These are phyloP conservation scores for Caenorhabditis latens DNA, from an alignment of 1,140 invertebrate genomes.

Conservation along the genomic window DNA sequence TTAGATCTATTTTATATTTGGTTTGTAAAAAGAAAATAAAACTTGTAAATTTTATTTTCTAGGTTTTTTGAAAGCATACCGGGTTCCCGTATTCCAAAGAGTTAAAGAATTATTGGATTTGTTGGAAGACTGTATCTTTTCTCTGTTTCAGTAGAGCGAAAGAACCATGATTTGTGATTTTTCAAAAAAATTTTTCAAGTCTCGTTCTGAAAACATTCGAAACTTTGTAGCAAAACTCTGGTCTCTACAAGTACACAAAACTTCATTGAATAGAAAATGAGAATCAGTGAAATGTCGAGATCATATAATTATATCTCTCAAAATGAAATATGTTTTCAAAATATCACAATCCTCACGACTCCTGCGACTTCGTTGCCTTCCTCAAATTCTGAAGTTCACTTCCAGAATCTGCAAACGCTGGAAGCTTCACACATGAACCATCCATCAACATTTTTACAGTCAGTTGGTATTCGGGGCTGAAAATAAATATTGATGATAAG, in stretches of 20 bases:
- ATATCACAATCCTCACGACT: not conserved
- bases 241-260: no score
- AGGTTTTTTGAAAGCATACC: no score
- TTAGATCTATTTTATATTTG: not conserved
- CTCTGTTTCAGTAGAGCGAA: not conserved
- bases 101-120: not conserved
- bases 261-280: no score
- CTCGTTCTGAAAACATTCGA: no score
- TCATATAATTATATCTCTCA: no score
- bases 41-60: not conserved
- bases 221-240: no score
- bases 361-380: conserved; percentile 4
- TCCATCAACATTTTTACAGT: conserved; percentile 41
- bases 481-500: conserved; percentile 1
- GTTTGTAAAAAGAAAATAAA: not conserved
- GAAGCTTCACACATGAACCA: not conserved
- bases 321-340: no score
- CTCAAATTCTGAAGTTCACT: conserved; percentile 33
- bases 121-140: no score
- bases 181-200: no score
- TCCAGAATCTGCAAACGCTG: conserved; percentile 3
- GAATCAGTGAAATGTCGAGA: no score
- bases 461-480: conserved; percentile 45
- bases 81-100: no score
- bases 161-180: not conserved